These are phyloP conservation scores for Lepidotrigona ventralis DNA, from an alignment of 1,140 invertebrate species.

Conservation along the genomic window DNA sequence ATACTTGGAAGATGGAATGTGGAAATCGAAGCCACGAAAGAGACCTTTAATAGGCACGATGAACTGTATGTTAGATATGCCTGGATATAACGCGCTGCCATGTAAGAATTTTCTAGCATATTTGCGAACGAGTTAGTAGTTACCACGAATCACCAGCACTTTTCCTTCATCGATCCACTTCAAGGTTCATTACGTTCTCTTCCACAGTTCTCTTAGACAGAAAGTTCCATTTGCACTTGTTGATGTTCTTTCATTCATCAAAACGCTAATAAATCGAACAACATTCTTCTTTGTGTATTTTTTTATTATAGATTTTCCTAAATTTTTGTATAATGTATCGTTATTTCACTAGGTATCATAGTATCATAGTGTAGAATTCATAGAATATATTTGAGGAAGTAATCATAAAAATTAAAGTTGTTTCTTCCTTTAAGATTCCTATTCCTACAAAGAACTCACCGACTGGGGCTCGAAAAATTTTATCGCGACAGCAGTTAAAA, in stretches of 20 bases:
- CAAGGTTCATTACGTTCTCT: no score
- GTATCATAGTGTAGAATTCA: background rate
- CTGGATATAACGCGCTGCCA: background rate
- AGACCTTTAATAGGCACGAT: slow-evolving; percentile 30
- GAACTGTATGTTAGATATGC: slow-evolving; percentile 15
- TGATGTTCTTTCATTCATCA: background rate
- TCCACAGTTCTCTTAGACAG: no score
- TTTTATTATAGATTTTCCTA: background rate
- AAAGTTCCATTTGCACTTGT: background rate
- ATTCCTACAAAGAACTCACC: background rate
- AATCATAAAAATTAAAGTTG: no score
- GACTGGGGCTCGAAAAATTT: slow-evolving; percentile 66
- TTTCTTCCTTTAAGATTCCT: background rate
- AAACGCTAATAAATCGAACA: background rate
- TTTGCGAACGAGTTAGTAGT: background rate
- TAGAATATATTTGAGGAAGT: background rate
- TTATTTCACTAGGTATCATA: background rate
- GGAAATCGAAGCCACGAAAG: slow-evolving; percentile 50
- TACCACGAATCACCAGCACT: background rate
- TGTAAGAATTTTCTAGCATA: slow-evolving; percentile 24
- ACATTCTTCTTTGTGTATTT: background rate
- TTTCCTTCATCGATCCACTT: no score
- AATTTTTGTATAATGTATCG: background rate
- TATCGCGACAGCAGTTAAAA: slow-evolving; percentile 32
- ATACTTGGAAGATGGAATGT: slow-evolving; percentile 24